Evolutionary conservation across 2,797 vertebrate species (phyloP).

Genomic region (Silurus lanzhouensis): DNA sequence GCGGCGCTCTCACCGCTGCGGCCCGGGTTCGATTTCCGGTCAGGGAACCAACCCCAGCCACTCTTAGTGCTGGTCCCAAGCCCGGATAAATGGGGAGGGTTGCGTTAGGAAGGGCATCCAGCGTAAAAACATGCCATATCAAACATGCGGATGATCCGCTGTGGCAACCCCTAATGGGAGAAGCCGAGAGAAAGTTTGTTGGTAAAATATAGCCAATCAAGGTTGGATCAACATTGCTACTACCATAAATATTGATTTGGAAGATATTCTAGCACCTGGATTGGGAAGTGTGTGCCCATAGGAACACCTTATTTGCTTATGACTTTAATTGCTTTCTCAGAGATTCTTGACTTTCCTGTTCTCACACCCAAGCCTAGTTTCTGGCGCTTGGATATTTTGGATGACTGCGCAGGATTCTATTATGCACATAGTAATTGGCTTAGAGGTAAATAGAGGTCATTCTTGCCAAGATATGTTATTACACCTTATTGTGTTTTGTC

Average conservation of each 20-base stretch:
- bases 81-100: too few species aligned
- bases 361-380: neutral
- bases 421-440: neutral
- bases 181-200: too few species aligned
- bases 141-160: too few species aligned
- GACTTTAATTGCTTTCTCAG: neutral
- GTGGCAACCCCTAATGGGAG: too few species aligned
- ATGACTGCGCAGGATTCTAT: neutral
- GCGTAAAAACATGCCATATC: too few species aligned
- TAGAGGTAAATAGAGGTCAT: neutral
- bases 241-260: neutral
- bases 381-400: neutral
- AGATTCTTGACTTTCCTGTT: neutral
- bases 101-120: too few species aligned
- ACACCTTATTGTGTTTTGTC: neutral
- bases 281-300: neutral
- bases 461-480: too few species aligned
- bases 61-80: too few species aligned
- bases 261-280: neutral
- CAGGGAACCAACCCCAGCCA: too few species aligned
- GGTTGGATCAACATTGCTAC: neutral
- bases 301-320: neutral
- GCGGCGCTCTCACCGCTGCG: too few species aligned
- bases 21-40: too few species aligned
- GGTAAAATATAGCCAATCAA: neutral